phyloP scores from a whole-genome alignment of 2,797 vertebrate species.

The Macrochelys suwanniensis region DNA sequence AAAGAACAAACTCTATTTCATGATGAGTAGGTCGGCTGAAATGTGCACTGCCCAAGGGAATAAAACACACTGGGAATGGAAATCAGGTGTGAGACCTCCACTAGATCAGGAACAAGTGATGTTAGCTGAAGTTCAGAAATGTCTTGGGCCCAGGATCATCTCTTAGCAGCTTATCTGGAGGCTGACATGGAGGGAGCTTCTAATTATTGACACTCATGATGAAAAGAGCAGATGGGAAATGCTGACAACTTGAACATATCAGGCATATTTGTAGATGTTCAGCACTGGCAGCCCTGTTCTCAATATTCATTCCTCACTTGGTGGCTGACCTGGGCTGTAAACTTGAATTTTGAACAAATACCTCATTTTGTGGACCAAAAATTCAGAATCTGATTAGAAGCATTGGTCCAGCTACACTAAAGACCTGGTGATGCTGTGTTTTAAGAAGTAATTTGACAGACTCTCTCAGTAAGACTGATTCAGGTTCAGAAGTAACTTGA shows the following conservation, averaged over 20 bases:
- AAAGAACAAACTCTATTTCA: slow-evolving; percentile 55
- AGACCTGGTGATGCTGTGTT: not conserved
- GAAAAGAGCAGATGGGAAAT: slow-evolving; percentile 45
- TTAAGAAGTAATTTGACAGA: not conserved
- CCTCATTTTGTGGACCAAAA: slow-evolving; percentile 25
- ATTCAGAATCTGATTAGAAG: not conserved
- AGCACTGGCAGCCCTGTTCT: not conserved
- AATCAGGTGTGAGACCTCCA: slow-evolving; percentile 1
- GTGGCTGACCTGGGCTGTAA: not conserved
- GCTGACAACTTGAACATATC: not conserved
- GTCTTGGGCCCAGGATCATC: not conserved
- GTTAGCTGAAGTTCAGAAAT: slow-evolving; percentile 50
- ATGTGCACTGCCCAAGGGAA: not conserved
- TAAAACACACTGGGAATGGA: slow-evolving; percentile 41
- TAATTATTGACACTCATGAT: not conserved
- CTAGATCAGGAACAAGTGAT: not conserved
- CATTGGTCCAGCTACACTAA: not conserved
- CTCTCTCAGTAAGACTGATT: not conserved
- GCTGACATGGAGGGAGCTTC: not conserved
- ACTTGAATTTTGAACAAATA: not conserved
- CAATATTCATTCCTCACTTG: not conserved
- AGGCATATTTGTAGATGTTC: not conserved
- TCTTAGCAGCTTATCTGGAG: slow-evolving; percentile 34
- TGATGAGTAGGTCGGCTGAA: slow-evolving; percentile 16
- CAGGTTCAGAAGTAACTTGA: not conserved